phyloP scores from a whole-genome alignment of 1,140 invertebrate genomes.

The Alviniconcha marisindica region DNA sequence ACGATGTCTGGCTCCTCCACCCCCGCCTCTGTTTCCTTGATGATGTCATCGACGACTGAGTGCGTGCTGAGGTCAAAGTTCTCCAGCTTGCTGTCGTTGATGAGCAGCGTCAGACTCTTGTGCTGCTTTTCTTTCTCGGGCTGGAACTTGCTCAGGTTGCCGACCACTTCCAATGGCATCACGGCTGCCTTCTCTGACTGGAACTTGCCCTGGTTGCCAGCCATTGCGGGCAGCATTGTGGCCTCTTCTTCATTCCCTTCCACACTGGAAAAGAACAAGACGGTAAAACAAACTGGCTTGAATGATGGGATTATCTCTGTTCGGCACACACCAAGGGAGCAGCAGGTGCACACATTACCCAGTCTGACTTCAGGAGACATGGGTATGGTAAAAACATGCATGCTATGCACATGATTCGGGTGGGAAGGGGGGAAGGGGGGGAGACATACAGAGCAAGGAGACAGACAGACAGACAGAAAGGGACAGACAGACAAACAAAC shows the following conservation, averaged over 20 bases:
- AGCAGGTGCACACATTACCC: no score
- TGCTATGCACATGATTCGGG: no score
- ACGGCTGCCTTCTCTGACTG: conserved; percentile 43
- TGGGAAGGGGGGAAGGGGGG: not conserved
- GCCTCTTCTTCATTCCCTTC: not conserved
- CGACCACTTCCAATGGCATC: not conserved
- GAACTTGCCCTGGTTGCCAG: conserved; percentile 34
- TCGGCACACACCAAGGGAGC: no score
- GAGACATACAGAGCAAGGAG: not conserved
- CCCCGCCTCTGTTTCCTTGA: conserved; percentile 57
- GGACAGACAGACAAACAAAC: not conserved
- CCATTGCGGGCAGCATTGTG: no score
- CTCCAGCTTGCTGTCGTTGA: conserved; percentile 46
- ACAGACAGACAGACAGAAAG: not conserved
- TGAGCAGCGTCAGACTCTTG: conserved; percentile 50
- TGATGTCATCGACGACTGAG: conserved; percentile 58
- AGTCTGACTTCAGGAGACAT: no score
- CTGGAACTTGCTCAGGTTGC: conserved; percentile 42
- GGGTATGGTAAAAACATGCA: no score
- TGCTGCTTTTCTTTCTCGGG: conserved; percentile 62
- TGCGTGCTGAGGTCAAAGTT: conserved; percentile 43
- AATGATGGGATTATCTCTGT: no score
- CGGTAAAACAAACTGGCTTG: no score
- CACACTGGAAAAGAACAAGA: not conserved
- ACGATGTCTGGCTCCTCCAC: conserved; percentile 91